Conservation (phyloP, 2,113 vertebrate genomes). For the Cranoglanis bouderius region DNA sequence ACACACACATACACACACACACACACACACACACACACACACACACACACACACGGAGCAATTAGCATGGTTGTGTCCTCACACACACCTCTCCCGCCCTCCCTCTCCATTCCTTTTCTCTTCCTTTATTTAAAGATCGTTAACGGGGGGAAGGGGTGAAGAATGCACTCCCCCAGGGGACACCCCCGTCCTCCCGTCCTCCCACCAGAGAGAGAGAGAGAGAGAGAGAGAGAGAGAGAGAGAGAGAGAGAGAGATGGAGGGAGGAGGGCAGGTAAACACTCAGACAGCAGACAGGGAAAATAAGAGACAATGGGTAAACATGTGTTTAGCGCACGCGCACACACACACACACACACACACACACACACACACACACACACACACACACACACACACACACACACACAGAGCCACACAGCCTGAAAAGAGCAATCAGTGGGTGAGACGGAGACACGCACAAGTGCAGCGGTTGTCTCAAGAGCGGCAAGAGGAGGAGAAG, state of each 20-base stretch:
- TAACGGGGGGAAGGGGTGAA: slow-evolving; percentile 47
- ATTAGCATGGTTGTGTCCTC: slow-evolving; percentile 43
- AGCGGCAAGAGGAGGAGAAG: slow-evolving; percentile 23
- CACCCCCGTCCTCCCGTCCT: slow-evolving; percentile 40
- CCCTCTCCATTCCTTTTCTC: slow-evolving; percentile 27
- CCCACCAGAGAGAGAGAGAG: slow-evolving; percentile 24
- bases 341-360: slow-evolving; percentile 39
- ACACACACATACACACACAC: not conserved
- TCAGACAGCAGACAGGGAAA: slow-evolving; percentile 48
- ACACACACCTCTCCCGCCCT: slow-evolving; percentile 16
- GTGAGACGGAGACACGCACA: slow-evolving; percentile 42
- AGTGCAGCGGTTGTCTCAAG: slow-evolving; percentile 16
- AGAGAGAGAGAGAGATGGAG: slow-evolving; percentile 8
- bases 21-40: slow-evolving; percentile 27
- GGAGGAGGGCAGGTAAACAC: slow-evolving; percentile 49
- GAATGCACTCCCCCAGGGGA: slow-evolving; percentile 47
- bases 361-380: slow-evolving; percentile 21
- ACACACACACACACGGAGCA: slow-evolving; percentile 12
- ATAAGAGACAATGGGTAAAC: slow-evolving; percentile 49
- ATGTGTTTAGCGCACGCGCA: slow-evolving; percentile 49
- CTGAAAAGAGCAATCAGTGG: slow-evolving; percentile 52
- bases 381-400: slow-evolving; percentile 32
- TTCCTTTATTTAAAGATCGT: slow-evolving; percentile 51
- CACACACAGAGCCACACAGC: slow-evolving; percentile 27
- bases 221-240: slow-evolving; percentile 36